Conservation (phyloP, 1,140 invertebrate species). For the Drosophila grimshawi region DNA sequence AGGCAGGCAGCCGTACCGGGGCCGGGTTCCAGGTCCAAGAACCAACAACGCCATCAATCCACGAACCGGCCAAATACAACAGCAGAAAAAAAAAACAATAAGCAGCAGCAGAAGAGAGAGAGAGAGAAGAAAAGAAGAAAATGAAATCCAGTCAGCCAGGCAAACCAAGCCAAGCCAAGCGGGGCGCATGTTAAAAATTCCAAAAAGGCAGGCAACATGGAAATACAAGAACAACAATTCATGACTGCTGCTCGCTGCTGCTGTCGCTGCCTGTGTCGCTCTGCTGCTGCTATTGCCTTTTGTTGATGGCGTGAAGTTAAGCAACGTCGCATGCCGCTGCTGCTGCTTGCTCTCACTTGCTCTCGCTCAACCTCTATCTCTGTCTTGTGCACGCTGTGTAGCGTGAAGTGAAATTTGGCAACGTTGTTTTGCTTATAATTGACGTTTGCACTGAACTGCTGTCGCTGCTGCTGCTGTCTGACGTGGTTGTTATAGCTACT, state of each 20-base stretch:
- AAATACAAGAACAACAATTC: constrained; percentile 77
- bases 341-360: constrained; percentile 14
- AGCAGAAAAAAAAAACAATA: background rate
- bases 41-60: constrained; percentile 50
- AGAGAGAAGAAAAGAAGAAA: constrained; percentile 11
- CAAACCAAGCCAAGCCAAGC: constrained; percentile 50
- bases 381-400: constrained; percentile 36
- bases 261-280: constrained; percentile 20
- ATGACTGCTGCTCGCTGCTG: constrained; percentile 46
- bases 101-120: background rate
- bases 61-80: constrained; percentile 42
- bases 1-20: constrained; percentile 41
- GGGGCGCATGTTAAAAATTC: constrained; percentile 75
- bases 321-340: constrained; percentile 31
- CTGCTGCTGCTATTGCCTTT: constrained; percentile 30
- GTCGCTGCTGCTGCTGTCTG: constrained; percentile 56
- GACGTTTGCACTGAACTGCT: constrained; percentile 75
- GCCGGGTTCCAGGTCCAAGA: constrained; percentile 42
- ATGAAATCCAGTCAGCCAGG: constrained; percentile 32
- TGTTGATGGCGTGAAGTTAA: constrained; percentile 47
- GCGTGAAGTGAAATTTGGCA: constrained; percentile 57
- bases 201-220: constrained; percentile 70
- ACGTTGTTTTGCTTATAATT: constrained; percentile 78
- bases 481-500: constrained; percentile 68
- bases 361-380: constrained; percentile 5